Percentiles rank a stretch among this genome's conserved stretches.
These are phyloP conservation scores for Drosophila quinaria DNA, from an alignment of 2,888 invertebrate species.

Conservation along the genomic window DNA sequence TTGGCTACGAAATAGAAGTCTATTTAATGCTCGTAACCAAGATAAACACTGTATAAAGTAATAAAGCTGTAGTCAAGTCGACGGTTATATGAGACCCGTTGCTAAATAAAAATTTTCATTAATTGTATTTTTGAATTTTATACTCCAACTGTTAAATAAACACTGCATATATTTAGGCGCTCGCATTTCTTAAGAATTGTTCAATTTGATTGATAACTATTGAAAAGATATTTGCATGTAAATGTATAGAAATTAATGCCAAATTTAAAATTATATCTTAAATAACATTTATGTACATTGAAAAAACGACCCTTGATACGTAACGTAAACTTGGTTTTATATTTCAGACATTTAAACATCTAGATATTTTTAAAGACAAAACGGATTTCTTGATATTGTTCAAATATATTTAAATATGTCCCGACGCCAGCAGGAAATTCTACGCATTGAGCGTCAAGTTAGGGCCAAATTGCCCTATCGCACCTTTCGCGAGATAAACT, in stretches of 20 bases:
- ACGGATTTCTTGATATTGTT: not conserved
- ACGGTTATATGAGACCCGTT: not conserved
- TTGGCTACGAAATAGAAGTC: not conserved
- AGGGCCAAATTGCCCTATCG: conserved; percentile 63
- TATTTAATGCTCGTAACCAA: not conserved
- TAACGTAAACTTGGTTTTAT: not conserved
- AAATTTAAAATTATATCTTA: too few species aligned
- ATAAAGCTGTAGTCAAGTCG: too few species aligned
- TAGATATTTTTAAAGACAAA: not conserved
- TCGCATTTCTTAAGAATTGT: too few species aligned
- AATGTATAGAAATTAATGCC: too few species aligned
- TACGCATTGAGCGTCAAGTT: conserved; percentile 56
- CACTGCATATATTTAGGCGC: not conserved
- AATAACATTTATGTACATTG: too few species aligned
- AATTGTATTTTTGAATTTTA: too few species aligned
- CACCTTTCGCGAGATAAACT: conserved; percentile 65
- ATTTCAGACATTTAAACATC: conserved; percentile 18
- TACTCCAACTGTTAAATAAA: too few species aligned
- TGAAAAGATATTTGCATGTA: too few species aligned
- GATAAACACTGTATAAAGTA: not conserved
- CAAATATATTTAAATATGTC: conserved; percentile 19
- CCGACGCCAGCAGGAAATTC: conserved; percentile 53
- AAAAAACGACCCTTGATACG: too few species aligned
- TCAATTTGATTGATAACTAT: too few species aligned
- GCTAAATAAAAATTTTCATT: too few species aligned